Evolutionary conservation across 2,113 vertebrate genomes (phyloP), one percentile per base, ranked within the genome.

Genomic region (Pseudorectes ferrugineus): DNA sequence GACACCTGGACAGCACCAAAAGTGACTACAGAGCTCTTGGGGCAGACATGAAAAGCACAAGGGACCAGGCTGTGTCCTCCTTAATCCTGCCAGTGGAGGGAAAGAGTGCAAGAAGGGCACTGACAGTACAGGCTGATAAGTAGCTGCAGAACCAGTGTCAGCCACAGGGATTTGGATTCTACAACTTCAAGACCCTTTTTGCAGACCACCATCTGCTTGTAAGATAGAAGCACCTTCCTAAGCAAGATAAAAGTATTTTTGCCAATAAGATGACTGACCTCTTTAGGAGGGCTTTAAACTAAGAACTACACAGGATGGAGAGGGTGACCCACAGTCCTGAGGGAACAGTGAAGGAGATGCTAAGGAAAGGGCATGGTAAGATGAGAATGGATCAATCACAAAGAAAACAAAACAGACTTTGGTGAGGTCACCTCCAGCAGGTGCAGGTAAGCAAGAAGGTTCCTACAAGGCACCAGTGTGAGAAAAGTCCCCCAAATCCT

Each of bases 11-110:
- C 18, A 59, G 14, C 17, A 59, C 21, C 19, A 24, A 8, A 81
- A 89, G 22, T 29, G 12, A 52, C n/a, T 57, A 54, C 10, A 63
- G 48, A 63, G 22, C 15, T 55, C 59, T 61, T 15, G 9, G 16
- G 8, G 7, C 14, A 59, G 33, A 12, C 2, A 0, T 15, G 12
- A 70, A 83, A 33, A 66, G 12, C 40, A 59, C 0, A 0, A 14
- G 12, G 40, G 33, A 24, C 22, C 18, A 65, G 4, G 4, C 2
- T 12, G 38, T 19, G 4, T 40, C 18, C 12, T 58, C 43, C 24
- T 73, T 22, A 73, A 63, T 12, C 25, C 58, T 65, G 22, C 2
- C 24, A 62, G 11, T 20, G 21, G 76, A 8, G 2, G 3, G 5
- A 72, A 73, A 77, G 9, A 26, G 8, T 46, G 21, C 1, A 1